Evolutionary conservation across 2,888 invertebrate genomes (phyloP).

Genomic region (Crematogaster levior): DNA sequence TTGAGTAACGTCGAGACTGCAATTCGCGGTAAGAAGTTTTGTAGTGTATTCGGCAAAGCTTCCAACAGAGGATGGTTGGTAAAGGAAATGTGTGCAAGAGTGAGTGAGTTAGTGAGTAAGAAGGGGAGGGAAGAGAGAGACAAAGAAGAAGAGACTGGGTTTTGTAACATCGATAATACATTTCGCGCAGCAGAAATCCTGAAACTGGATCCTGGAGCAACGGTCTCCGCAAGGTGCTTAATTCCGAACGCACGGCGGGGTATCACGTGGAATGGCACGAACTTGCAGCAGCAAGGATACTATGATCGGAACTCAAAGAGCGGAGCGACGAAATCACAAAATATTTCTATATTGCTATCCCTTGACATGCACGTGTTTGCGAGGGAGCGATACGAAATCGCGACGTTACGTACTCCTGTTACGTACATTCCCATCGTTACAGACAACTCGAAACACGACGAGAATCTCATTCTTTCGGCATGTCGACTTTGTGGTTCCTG

Average conservation of each 20-base stretch:
- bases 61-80: slow-evolving; percentile 32
- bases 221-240: slow-evolving; percentile 43
- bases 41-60: slow-evolving; percentile 38
- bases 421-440: background rate
- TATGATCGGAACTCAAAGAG: background rate
- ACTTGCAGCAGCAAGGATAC: background rate
- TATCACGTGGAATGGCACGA: slow-evolving; percentile 22
- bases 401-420: background rate
- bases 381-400: background rate
- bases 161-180: slow-evolving; percentile 39
- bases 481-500: slow-evolving; percentile 21
- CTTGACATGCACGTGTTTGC: background rate
- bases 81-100: slow-evolving; percentile 40
- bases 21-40: slow-evolving; percentile 58
- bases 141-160: background rate
- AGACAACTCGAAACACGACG: slow-evolving; percentile 4
- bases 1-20: slow-evolving; percentile 41
- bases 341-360: background rate
- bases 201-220: too few species aligned
- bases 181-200: slow-evolving; percentile 44
- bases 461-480: slow-evolving; percentile 25
- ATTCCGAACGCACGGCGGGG: slow-evolving; percentile 24
- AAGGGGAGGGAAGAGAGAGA: background rate
- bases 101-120: too few species aligned
- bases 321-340: background rate